Conservation (phyloP, 2,888 invertebrate species). For the Eucriotettix oculatus region DNA sequence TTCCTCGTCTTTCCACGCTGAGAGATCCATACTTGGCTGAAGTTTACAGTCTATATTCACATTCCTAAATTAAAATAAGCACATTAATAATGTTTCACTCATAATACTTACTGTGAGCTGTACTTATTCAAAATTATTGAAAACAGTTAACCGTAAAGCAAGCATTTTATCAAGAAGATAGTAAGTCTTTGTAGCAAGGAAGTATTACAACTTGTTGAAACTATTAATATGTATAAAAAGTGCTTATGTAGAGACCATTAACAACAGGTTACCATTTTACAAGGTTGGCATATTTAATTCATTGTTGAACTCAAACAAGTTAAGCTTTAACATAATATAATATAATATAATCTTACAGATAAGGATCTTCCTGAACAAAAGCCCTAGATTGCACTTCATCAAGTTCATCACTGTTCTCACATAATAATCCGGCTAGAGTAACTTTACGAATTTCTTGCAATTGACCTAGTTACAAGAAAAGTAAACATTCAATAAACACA, state of each 20-base stretch:
- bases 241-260: no score
- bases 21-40: slow-evolving; percentile 10
- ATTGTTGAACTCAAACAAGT: no score
- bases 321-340: not conserved
- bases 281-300: no score
- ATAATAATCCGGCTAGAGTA: slow-evolving; percentile 61
- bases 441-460: slow-evolving; percentile 66
- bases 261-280: no score
- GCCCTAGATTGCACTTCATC: slow-evolving; percentile 66
- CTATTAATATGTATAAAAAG: no score
- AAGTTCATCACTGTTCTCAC: slow-evolving; percentile 53
- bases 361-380: slow-evolving; percentile 71
- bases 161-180: no score
- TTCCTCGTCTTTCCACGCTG: slow-evolving; percentile 7
- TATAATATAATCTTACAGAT: slow-evolving; percentile 43
- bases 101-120: not conserved
- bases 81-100: not conserved
- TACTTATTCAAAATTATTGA: not conserved
- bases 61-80: slow-evolving; percentile 4
- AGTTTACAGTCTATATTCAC: slow-evolving; percentile 11
- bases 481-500: not conserved
- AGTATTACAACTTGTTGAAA: no score
- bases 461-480: slow-evolving; percentile 35
- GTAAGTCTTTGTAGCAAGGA: no score
- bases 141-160: no score